Evolutionary conservation across 2,113 vertebrate species (phyloP).

Genomic region (Chauna torquata): DNA sequence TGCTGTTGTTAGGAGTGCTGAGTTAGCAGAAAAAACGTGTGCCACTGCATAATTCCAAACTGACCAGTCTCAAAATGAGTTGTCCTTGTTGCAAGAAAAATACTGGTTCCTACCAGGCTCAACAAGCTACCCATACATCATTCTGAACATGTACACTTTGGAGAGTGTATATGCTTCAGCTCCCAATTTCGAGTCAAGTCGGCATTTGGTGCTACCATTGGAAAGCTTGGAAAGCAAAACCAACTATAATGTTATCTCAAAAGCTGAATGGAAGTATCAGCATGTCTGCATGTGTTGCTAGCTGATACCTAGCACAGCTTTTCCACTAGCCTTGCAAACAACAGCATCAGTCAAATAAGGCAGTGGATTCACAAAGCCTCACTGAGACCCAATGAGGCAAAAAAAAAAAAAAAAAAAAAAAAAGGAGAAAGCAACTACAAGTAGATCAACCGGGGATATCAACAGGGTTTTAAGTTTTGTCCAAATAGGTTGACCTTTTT

Average conservation of each 20-base stretch:
- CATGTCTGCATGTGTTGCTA: not conserved
- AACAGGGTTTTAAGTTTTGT: not conserved
- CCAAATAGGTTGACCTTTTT: not conserved
- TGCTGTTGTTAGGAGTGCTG: constrained; percentile 7
- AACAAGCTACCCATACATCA: not conserved
- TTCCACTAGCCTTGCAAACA: not conserved
- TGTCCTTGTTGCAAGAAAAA: not conserved
- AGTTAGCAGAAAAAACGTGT: not conserved
- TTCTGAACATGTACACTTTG: not conserved
- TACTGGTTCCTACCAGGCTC: not conserved
- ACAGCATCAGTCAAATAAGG: not conserved
- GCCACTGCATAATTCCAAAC: not conserved
- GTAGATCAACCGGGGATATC: not conserved
- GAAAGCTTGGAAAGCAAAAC: not conserved
- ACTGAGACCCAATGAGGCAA: not conserved
- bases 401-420: not conserved
- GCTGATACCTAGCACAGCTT: not conserved
- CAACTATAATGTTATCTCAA: not conserved
- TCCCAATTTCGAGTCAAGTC: not conserved
- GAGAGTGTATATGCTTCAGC: not conserved
- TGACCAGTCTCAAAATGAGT: not conserved
- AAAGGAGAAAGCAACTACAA: not conserved
- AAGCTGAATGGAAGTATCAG: not conserved
- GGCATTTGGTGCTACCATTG: not conserved
- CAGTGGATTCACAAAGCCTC: not conserved